Evolutionary conservation across 2,113 vertebrate species (phyloP).

Genomic region (Trachemys scripta): DNA sequence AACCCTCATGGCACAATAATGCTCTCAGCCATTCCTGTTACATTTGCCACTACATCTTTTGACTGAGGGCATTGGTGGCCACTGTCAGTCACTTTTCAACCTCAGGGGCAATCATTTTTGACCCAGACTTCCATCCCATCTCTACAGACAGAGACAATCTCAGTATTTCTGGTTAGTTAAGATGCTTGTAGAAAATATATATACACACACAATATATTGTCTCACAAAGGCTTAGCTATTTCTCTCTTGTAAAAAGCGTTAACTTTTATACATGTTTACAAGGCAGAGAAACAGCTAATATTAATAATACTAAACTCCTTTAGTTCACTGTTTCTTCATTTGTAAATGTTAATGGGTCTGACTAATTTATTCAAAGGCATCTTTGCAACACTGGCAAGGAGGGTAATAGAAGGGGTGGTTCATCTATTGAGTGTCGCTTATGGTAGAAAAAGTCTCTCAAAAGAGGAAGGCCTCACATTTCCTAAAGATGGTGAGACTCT

Average conservation of each 20-base stretch:
- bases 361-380: too few species aligned
- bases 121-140: neutral
- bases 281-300: too few species aligned
- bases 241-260: neutral
- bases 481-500: neutral
- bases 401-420: too few species aligned
- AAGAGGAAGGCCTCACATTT: neutral
- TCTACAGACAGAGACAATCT: neutral
- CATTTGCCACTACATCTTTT: fast-evolving
- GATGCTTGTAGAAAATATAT: neutral
- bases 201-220: neutral
- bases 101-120: neutral
- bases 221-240: too few species aligned
- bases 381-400: too few species aligned
- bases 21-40: neutral
- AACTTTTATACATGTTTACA: neutral
- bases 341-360: too few species aligned
- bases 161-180: neutral
- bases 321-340: too few species aligned
- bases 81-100: neutral
- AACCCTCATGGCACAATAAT: neutral
- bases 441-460: neutral
- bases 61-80: neutral
- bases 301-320: too few species aligned
- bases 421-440: too few species aligned